A percentile compares a stretch with the other conserved stretches of the same genome.
These are phyloP conservation scores for Macropus fuliginosus DNA, from an alignment of 2,797 vertebrate species.

Conservation along the genomic window DNA sequence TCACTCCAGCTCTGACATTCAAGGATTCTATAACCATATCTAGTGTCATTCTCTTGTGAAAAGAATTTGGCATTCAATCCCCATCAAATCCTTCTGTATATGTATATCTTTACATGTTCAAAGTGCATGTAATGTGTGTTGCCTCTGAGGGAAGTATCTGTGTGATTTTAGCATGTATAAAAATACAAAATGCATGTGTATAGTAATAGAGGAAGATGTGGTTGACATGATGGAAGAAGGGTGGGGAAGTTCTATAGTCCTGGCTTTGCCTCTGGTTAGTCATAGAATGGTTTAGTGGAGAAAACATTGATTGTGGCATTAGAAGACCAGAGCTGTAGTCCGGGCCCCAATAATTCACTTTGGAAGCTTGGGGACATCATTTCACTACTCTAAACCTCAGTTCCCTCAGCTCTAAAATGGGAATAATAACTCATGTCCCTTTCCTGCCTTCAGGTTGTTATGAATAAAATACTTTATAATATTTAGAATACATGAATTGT, in stretches of 20 bases:
- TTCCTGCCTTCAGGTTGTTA: neutral
- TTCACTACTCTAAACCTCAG: neutral
- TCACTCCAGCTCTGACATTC: neutral
- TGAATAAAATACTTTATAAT: neutral
- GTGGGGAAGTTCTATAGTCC: neutral
- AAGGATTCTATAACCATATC: neutral
- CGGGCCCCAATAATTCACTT: neutral
- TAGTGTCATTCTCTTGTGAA: neutral
- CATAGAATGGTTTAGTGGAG: neutral
- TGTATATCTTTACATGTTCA: neutral
- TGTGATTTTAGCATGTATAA: neutral
- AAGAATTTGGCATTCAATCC: neutral
- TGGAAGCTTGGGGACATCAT: neutral
- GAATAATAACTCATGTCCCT: neutral
- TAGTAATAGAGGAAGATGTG: neutral
- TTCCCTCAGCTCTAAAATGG: neutral
- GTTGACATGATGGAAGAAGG: neutral
- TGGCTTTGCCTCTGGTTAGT: neutral
- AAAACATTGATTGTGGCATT: neutral
- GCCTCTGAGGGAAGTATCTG: neutral
- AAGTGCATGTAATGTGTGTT: neutral
- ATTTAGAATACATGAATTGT: neutral
- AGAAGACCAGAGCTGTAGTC: neutral
- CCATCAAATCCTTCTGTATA: neutral
- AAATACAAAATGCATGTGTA: neutral